Evolutionary conservation across 2,797 vertebrate genomes (phyloP).

Genomic region (Poliocrania exsul): DNA sequence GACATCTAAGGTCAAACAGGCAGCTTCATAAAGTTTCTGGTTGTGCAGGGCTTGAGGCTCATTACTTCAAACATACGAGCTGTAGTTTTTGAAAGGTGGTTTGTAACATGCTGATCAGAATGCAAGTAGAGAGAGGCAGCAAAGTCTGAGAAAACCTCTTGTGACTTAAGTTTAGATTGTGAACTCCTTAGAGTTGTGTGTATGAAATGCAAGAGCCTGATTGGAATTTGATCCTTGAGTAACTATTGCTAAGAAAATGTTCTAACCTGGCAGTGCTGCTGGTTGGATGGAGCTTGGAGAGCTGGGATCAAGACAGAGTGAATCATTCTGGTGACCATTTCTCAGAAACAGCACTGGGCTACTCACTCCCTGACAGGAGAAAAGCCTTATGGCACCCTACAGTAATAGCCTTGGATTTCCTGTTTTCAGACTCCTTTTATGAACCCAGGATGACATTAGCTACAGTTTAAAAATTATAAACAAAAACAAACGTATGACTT

Average conservation of each 20-base stretch:
- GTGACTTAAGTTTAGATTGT: background rate
- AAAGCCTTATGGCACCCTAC: background rate
- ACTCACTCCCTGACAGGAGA: background rate
- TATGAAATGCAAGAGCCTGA: background rate
- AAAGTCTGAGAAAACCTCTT: background rate
- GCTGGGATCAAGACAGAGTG: background rate
- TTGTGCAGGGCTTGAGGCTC: background rate
- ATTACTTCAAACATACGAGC: background rate
- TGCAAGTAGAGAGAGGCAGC: background rate
- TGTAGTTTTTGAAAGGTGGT: background rate
- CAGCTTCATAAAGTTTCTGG: background rate
- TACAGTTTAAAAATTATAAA: constrained; percentile 11
- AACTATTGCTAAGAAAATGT: background rate
- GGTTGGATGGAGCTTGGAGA: background rate
- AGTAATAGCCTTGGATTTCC: background rate
- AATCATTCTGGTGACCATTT: background rate
- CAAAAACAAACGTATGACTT: background rate
- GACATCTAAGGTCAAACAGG: background rate
- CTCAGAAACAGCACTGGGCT: background rate
- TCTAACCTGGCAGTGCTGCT: background rate
- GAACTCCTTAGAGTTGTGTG: background rate
- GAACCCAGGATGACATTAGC: background rate
- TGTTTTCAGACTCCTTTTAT: background rate
- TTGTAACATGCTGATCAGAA: background rate
- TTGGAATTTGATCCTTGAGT: background rate